A percentile compares a stretch with the other conserved stretches of the same genome.
phyloP scores from a whole-genome alignment of 2,888 invertebrate species.

The Rhaphigaster nebulosa region DNA sequence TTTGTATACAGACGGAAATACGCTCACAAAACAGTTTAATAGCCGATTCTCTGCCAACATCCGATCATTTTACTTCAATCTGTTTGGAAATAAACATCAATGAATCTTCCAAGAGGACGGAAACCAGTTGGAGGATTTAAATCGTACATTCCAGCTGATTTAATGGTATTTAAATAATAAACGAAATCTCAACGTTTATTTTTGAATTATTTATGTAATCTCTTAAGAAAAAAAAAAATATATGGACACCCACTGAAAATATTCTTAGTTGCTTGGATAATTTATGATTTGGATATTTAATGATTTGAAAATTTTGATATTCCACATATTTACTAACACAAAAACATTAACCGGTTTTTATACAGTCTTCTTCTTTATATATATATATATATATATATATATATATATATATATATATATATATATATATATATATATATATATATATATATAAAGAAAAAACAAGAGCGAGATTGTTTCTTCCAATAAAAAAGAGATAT shows the following conservation, averaged over 20 bases:
- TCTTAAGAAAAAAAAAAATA: neutral
- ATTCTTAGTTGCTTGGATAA: neutral
- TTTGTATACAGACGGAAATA: conserved; percentile 11
- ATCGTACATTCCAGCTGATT: neutral
- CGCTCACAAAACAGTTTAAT: conserved; percentile 30
- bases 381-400: too few species aligned
- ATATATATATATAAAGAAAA: too few species aligned
- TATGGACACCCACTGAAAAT: neutral
- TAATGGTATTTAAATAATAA: neutral
- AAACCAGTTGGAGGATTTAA: neutral
- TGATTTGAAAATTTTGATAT: too few species aligned
- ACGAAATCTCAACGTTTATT: neutral
- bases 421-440: too few species aligned
- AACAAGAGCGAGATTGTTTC: too few species aligned
- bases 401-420: too few species aligned
- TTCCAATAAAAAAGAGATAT: too few species aligned
- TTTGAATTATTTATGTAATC: neutral
- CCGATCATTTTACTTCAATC: neutral
- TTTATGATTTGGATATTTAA: neutral
- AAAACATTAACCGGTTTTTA: too few species aligned
- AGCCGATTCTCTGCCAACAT: neutral
- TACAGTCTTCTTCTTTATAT: too few species aligned
- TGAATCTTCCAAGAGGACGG: neutral
- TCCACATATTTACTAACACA: neutral
- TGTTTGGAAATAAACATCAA: neutral